Evolutionary conservation across 2,888 invertebrate species (phyloP).

Genomic region (Neelides folsomi): DNA sequence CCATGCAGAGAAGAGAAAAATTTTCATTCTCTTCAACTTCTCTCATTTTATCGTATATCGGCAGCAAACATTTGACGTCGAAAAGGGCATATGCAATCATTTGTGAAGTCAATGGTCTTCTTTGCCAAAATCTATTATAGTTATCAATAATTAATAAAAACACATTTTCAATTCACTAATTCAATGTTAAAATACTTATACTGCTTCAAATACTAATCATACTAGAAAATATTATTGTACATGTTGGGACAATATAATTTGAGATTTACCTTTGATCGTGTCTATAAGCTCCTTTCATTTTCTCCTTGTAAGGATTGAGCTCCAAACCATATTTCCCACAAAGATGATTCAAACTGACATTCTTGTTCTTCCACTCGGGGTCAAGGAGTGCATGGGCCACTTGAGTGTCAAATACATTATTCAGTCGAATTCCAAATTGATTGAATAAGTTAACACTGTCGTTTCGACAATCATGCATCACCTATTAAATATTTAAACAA

Average conservation of each 20-base stretch:
- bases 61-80: constrained; percentile 72
- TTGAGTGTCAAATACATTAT: constrained; percentile 83
- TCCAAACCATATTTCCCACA: constrained; percentile 80
- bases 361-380: constrained; percentile 84
- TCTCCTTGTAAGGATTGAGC: constrained; percentile 80
- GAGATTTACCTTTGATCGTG: constrained; percentile 54
- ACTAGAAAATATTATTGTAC: no score
- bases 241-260: no score
- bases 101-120: constrained; percentile 72
- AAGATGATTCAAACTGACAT: constrained; percentile 76
- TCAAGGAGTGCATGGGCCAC: constrained; percentile 66
- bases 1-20: constrained; percentile 71
- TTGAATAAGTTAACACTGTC: constrained; percentile 74
- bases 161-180: no score
- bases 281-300: constrained; percentile 54
- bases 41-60: constrained; percentile 41
- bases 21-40: constrained; percentile 53
- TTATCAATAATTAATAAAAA: no score
- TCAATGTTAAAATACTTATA: no score
- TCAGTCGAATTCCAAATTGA: constrained; percentile 69
- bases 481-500: no score
- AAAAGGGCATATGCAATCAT: constrained; percentile 85
- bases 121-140: constrained; percentile 56
- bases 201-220: no score
- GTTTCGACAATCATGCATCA: constrained; percentile 83